Evolutionary conservation across 2,797 vertebrate species (phyloP).

Genomic region (Graptemys geographica): DNA sequence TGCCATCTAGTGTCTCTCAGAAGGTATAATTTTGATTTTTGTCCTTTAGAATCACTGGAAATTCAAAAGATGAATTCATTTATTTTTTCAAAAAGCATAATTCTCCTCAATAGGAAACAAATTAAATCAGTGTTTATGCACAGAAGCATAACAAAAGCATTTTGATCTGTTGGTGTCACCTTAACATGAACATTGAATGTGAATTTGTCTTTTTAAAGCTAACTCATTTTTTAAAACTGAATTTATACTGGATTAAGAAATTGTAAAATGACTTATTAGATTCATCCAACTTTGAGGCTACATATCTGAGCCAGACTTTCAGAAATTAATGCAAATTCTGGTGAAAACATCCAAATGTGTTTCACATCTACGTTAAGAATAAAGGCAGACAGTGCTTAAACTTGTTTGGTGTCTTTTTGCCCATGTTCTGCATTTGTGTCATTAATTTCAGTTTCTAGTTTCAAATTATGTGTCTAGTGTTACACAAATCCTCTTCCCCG

Average conservation of each 20-base stretch:
- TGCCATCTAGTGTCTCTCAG: constrained; percentile 24
- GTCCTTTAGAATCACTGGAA: rapidly evolving
- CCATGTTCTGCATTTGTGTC: background rate
- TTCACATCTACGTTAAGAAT: background rate
- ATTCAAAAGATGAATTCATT: background rate
- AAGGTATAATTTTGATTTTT: background rate
- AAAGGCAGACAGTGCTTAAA: background rate
- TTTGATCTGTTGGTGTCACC: background rate
- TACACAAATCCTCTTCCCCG: rapidly evolving
- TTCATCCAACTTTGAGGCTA: background rate
- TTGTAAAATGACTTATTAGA: background rate
- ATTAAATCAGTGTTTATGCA: background rate
- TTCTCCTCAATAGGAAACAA: background rate
- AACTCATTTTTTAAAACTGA: background rate
- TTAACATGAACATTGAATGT: background rate
- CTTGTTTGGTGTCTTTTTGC: background rate
- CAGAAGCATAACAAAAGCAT: rapidly evolving
- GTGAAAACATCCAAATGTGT: background rate
- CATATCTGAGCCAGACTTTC: rapidly evolving
- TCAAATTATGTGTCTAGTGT: background rate
- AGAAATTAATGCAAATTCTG: background rate
- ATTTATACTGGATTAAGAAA: background rate
- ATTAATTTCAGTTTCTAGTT: background rate
- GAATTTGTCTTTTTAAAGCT: background rate
- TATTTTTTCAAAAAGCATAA: background rate